Base-by-base conservation (phyloP, 2,797 vertebrate species). In the Xerus rutilus region DNA sequence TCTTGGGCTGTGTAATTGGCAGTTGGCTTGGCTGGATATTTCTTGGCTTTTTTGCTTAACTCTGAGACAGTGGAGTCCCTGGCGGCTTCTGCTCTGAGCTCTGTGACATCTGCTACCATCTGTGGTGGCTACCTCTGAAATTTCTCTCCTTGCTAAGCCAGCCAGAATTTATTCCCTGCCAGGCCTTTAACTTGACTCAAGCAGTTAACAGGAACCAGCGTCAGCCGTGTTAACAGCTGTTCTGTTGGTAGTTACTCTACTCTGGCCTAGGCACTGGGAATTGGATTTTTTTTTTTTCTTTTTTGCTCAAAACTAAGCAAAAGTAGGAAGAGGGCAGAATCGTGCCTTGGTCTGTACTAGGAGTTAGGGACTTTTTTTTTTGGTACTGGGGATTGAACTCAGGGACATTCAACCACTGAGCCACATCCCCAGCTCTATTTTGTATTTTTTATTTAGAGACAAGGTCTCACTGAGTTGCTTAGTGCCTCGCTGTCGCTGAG, bases 121-220 rank as follows among this genome's bases (percentile, higher is more conserved):
- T 96, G 95, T 15, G 76, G 79, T 82, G 92, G 77, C 86, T 79
- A 57, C 95, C 96, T 94, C 73, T 57, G 96, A 74, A 93, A 82
- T 96, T 52, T 91, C 89, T 93, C 79, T 97, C 86, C 91, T 90
- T 93, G 94, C 67, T 81, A 25, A 95, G 49, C 76, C 67, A 89
- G 96, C 89, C 96, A 93, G 86, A 87, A 94, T 35, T 3, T 52
- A 82, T 96, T 89, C 95, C 96, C 86, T 74, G 87, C 76, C 91
- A 88, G 94, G 82, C 79, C 94, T 96, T 89, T 79, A 67, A 30
- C 74, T 89, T 59, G 73, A 96, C 87, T 81, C 77, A 88, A 69
- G 91, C 47, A 39, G 74, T 85, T 88, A 91, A 73, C 69, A 10
- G 69, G 74, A 79, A 89, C 18, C 30, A 23, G 82, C 0, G 0